Conservation (phyloP, 2,797 vertebrate species). For the Taeniopygia guttata region DNA sequence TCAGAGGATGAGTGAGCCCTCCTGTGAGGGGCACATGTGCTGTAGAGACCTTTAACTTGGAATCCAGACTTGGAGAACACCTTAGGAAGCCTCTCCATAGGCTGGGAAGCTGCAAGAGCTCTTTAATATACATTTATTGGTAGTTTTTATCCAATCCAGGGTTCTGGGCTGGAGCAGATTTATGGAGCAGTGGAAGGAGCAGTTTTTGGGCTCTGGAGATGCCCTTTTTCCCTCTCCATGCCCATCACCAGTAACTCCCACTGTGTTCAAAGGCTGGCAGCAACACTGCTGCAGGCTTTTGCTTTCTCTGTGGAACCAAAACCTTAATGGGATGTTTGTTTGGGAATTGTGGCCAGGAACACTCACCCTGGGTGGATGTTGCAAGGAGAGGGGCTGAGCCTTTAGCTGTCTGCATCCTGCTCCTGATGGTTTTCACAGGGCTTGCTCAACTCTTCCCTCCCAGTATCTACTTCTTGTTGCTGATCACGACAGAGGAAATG, state of each 20-base stretch:
- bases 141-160: neutral
- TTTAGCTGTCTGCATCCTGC: neutral
- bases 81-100: too few species aligned
- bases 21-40: neutral
- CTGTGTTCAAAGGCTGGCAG: neutral
- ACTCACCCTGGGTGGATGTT: neutral
- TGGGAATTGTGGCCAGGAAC: neutral
- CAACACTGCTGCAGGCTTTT: neutral
- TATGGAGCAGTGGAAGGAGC: neutral
- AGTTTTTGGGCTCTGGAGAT: neutral
- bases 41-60: neutral
- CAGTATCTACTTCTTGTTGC: neutral
- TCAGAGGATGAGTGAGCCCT: neutral
- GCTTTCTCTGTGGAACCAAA: neutral
- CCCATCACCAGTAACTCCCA: neutral
- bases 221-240: neutral
- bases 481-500: neutral
- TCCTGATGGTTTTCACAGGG: neutral
- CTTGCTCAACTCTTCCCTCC: neutral
- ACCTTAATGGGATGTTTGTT: neutral
- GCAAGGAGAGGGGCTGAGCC: neutral
- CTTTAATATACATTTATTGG: neutral
- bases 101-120: neutral
- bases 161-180: neutral
- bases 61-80: too few species aligned